Evolutionary conservation across 1,140 invertebrate genomes (phyloP).

Genomic region (Drosophila seguyi): DNA sequence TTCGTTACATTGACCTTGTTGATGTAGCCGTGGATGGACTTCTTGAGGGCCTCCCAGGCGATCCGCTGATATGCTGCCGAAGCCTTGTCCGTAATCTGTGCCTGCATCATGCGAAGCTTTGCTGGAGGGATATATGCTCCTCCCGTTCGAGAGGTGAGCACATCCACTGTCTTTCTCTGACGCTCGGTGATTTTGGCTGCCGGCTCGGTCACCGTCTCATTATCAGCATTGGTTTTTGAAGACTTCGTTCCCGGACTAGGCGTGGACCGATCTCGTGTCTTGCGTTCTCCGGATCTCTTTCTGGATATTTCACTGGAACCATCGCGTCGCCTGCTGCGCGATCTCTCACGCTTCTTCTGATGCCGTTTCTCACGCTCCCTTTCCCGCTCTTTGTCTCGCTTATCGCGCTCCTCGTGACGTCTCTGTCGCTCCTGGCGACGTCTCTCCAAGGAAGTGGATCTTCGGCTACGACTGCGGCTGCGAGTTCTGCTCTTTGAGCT

Average conservation of each 20-base stretch:
- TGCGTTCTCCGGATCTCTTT: conserved; percentile 13
- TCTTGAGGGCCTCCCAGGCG: conserved; percentile 99
- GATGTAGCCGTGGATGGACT: conserved; percentile 99
- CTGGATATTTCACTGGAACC: conserved; percentile 14
- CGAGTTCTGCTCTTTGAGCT: conserved; percentile 49
- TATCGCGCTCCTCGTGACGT: conserved; percentile 71
- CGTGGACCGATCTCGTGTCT: conserved; percentile 13
- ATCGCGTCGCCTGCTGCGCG: conserved; percentile 20
- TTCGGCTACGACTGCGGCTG: conserved; percentile 58
- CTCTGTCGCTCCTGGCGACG: conserved; percentile 66
- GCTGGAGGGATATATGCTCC: conserved; percentile 99
- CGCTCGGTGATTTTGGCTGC: conserved; percentile 78
- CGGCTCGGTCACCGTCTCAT: conserved; percentile 73
- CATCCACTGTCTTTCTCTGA: conserved; percentile 87
- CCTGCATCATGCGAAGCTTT: conserved; percentile 97
- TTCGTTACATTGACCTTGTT: conserved; percentile 99
- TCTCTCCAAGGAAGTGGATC: conserved; percentile 70
- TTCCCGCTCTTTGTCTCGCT: conserved; percentile 58
- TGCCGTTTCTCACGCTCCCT: conserved; percentile 62
- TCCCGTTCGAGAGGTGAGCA: conserved; percentile 94
- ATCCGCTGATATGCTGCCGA: conserved; percentile 97
- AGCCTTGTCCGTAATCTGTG: conserved; percentile 96
- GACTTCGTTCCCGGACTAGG: conserved; percentile 11
- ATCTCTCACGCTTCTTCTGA: conserved; percentile 34
- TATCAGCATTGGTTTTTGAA: conserved; percentile 46